Evolutionary conservation across 2,113 vertebrate genomes (phyloP).

Genomic region (Lucifuga dentata): DNA sequence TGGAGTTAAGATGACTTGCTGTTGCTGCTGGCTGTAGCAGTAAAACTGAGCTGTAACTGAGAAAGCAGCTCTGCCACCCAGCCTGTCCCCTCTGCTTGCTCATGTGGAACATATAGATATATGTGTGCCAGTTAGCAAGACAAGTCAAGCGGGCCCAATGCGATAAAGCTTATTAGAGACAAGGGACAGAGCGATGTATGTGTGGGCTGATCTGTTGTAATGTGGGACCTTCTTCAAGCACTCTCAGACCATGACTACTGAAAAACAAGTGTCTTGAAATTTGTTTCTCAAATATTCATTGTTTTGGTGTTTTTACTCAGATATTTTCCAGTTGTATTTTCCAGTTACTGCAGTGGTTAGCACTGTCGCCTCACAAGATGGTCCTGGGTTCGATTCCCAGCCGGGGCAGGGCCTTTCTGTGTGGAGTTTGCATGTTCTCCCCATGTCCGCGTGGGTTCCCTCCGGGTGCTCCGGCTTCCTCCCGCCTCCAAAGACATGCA

Average conservation of each 20-base stretch:
- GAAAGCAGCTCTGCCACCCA: slow-evolving; percentile 76
- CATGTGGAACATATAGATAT: slow-evolving; percentile 82
- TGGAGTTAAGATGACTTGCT: slow-evolving; percentile 66
- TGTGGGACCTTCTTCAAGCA: slow-evolving; percentile 43
- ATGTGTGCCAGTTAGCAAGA: slow-evolving; percentile 81
- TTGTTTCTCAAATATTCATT: slow-evolving; percentile 3
- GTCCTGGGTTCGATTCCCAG: too few relatives aligned
- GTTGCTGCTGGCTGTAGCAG: slow-evolving; percentile 75
- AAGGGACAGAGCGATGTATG: slow-evolving; percentile 68
- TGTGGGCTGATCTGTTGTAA: slow-evolving; percentile 60
- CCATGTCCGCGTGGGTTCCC: too few relatives aligned
- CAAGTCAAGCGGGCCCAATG: slow-evolving; percentile 81
- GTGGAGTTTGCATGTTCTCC: too few relatives aligned
- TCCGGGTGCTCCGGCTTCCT: too few relatives aligned
- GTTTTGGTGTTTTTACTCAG: slow-evolving; percentile 6
- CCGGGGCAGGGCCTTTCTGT: too few relatives aligned
- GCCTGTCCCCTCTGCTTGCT: slow-evolving; percentile 71
- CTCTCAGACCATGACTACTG: slow-evolving; percentile 10
- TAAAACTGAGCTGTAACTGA: slow-evolving; percentile 77
- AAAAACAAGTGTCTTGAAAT: slow-evolving; percentile 34
- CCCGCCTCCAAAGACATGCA: too few relatives aligned
- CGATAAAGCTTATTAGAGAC: slow-evolving; percentile 80
- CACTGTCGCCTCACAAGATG: too few relatives aligned
- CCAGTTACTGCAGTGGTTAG: too few relatives aligned
- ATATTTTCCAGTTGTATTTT: background rate